Evolutionary conservation across 2,113 vertebrate species (phyloP).

Genomic region (Mastomys natalensis): DNA sequence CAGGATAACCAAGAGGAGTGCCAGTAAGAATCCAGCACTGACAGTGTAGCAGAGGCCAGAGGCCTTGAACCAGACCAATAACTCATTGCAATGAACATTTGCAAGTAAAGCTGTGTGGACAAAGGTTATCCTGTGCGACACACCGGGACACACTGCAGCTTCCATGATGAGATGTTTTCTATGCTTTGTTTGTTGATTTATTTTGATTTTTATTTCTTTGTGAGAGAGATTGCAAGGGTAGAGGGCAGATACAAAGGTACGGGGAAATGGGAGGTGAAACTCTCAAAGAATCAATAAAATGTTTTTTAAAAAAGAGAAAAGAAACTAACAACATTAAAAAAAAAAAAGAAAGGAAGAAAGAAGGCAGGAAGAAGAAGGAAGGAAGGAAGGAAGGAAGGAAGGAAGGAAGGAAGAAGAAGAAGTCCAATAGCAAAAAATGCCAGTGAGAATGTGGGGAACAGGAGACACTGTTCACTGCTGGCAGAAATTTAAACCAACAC

Average conservation of each 20-base stretch:
- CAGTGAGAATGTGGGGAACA: not conserved
- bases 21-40: not conserved
- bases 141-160: not conserved
- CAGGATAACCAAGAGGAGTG: not conserved
- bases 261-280: not conserved
- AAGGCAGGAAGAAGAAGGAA: too few species aligned
- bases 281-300: not conserved
- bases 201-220: not conserved
- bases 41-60: not conserved
- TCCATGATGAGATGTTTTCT: not conserved
- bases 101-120: not conserved
- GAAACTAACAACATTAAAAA: not conserved
- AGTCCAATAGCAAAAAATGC: not conserved
- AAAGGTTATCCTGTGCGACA: not conserved
- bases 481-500: not conserved
- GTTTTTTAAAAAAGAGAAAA: not conserved
- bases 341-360: not conserved
- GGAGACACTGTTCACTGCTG: not conserved
- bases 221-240: not conserved
- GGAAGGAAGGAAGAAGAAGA: not conserved
- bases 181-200: not conserved
- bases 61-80: not conserved
- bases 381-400: too few species aligned
- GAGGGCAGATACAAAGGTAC: not conserved
- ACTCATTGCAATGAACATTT: not conserved